These are phyloP conservation scores for Plutomurus gul DNA, from an alignment of 1,140 invertebrate genomes.

Conservation along the genomic window DNA sequence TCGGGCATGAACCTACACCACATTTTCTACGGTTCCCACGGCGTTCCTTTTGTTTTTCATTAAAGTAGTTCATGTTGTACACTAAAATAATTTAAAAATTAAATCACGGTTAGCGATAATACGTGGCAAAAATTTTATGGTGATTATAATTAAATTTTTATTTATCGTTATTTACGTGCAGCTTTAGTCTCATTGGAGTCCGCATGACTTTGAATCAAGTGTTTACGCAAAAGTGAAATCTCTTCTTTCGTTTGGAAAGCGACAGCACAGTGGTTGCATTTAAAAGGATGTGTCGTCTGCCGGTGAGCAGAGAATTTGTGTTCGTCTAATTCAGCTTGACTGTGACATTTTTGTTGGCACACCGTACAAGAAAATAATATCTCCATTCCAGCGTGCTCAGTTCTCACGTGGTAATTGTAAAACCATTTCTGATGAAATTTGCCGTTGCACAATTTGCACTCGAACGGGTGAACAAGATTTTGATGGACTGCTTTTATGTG, in stretches of 20 bases:
- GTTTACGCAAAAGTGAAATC: background rate
- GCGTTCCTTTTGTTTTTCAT: too few species aligned
- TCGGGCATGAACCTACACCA: too few species aligned
- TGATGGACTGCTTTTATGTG: too few species aligned
- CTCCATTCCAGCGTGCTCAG: background rate
- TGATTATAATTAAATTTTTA: background rate
- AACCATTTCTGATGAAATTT: background rate
- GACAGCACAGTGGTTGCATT: background rate
- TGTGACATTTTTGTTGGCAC: background rate
- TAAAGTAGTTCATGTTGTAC: too few species aligned
- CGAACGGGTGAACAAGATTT: too few species aligned
- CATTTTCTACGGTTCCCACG: too few species aligned
- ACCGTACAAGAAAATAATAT: background rate
- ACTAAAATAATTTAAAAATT: background rate
- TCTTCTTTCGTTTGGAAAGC: background rate
- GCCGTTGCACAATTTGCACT: background rate
- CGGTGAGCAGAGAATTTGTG: background rate
- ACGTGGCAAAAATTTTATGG: too few species aligned
- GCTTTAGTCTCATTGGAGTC: background rate
- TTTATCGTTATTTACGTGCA: background rate
- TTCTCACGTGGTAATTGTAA: background rate
- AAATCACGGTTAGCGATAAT: too few species aligned
- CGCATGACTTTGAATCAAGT: background rate
- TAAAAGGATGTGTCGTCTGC: background rate
- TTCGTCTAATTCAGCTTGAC: background rate